Conservation (phyloP, 2,888 invertebrate genomes). For the Heliconius aoede region DNA sequence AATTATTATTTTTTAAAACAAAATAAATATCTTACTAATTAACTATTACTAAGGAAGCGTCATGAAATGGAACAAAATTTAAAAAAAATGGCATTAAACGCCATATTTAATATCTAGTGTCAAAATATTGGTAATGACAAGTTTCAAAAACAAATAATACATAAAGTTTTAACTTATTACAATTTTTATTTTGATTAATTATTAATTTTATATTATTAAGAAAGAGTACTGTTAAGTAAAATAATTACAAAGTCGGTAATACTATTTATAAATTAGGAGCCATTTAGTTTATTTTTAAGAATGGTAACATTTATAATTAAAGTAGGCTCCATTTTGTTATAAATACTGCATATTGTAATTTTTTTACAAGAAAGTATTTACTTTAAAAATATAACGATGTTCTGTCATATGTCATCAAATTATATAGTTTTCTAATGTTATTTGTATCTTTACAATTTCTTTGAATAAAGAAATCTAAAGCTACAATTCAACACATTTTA, state of each 20-base stretch:
- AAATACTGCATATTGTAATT: neutral
- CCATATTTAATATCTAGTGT: conserved; percentile 16
- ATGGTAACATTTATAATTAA: conserved; percentile 1
- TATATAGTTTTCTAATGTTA: neutral
- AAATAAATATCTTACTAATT: conserved; percentile 64
- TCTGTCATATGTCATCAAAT: neutral
- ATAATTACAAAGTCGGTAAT: neutral
- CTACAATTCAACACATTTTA: neutral
- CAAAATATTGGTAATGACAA: conserved; percentile 12
- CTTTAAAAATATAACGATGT: neutral
- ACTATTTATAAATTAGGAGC: conserved; percentile 2
- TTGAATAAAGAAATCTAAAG: conserved; percentile 12
- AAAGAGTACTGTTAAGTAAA: neutral
- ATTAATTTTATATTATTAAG: neutral
- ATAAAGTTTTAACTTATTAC: neutral
- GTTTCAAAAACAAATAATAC: neutral
- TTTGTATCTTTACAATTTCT: conserved; percentile 11
- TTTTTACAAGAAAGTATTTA: neutral
- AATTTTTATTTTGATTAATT: conserved; percentile 3
- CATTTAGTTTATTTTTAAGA: neutral
- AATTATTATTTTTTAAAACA: conserved; percentile 48
- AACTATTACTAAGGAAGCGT: conserved; percentile 68
- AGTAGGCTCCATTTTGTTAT: neutral
- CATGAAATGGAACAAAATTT: conserved; percentile 53
- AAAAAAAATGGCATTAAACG: conserved; percentile 41